Percentiles rank a stretch among this genome's conserved stretches.
Evolutionary conservation across 37 sponge, comb jelly and placozoan species (phyloP).

Genomic region (Dysidea cf. avara): DNA sequence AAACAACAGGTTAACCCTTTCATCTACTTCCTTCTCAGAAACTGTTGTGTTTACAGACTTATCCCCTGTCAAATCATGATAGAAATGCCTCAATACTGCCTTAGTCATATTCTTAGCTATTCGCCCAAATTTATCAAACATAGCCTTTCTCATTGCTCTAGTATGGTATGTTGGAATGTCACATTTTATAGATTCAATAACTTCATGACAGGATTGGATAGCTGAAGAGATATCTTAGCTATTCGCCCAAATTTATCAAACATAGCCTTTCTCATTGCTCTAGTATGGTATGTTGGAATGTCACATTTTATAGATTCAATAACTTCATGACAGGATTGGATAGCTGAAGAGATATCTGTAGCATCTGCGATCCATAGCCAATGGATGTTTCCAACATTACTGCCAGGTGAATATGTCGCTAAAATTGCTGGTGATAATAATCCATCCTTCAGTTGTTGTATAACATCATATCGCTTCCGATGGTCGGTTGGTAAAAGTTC

Average conservation of each 20-base stretch:
- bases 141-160: conserved; percentile 28
- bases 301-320: neutral
- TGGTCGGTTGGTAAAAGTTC: neutral
- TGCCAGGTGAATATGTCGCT: conserved; percentile 13
- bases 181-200: neutral
- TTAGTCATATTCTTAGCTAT: neutral
- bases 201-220: conserved; percentile 1
- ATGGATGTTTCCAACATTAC: conserved; percentile 22
- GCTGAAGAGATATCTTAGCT: neutral
- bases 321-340: conserved; percentile 2
- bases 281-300: conserved; percentile 5
- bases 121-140: conserved; percentile 45
- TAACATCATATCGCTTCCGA: neutral
- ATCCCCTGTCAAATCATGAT: conserved; percentile 26
- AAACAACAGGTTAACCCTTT: conserved; percentile 1
- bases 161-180: conserved; percentile 20
- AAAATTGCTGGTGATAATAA: conserved; percentile 5
- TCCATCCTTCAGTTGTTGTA: conserved; percentile 11
- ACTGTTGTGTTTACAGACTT: neutral
- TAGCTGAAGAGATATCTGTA: conserved; percentile 14
- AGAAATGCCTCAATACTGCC: conserved; percentile 11
- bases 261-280: conserved; percentile 31
- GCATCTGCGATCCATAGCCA: conserved; percentile 3
- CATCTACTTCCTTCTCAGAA: conserved; percentile 14
- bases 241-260: conserved; percentile 46